A percentile compares a stretch with the other conserved stretches of the same genome.
phyloP scores from a whole-genome alignment of 2,113 vertebrate genomes.

The Glaucomys volans region DNA sequence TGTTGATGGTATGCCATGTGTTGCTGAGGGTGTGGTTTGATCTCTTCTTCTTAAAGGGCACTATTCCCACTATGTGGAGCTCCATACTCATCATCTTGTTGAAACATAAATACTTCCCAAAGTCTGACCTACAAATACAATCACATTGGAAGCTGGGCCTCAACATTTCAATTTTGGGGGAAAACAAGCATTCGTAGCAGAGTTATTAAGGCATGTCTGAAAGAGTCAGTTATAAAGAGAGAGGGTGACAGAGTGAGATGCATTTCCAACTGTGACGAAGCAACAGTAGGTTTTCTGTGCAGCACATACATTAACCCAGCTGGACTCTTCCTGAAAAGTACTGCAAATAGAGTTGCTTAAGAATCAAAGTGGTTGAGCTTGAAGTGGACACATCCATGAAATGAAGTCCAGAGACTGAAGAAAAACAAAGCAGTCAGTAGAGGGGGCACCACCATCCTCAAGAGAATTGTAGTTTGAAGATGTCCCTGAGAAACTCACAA shows the following conservation, averaged over 20 bases:
- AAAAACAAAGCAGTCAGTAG: background rate
- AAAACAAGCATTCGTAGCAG: background rate
- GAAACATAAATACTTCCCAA: background rate
- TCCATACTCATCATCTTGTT: background rate
- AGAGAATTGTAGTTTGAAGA: background rate
- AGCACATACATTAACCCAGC: background rate
- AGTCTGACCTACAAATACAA: background rate
- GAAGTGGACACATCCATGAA: background rate
- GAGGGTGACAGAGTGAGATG: background rate
- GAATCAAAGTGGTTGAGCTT: fast-evolving
- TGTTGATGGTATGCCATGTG: background rate
- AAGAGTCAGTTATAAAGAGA: background rate
- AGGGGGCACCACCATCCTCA: background rate
- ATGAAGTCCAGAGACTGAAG: background rate
- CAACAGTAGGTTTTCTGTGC: background rate
- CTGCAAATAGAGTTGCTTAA: background rate
- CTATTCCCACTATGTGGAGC: too few relatives aligned
- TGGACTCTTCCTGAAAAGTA: background rate
- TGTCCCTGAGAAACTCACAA: background rate
- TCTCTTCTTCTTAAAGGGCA: background rate
- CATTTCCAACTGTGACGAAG: background rate
- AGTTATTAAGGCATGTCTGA: background rate
- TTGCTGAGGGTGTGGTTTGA: background rate
- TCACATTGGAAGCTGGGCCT: background rate
- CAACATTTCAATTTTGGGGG: background rate